phyloP scores from a whole-genome alignment of 2,888 invertebrate genomes.

The Helobdella robusta region DNA sequence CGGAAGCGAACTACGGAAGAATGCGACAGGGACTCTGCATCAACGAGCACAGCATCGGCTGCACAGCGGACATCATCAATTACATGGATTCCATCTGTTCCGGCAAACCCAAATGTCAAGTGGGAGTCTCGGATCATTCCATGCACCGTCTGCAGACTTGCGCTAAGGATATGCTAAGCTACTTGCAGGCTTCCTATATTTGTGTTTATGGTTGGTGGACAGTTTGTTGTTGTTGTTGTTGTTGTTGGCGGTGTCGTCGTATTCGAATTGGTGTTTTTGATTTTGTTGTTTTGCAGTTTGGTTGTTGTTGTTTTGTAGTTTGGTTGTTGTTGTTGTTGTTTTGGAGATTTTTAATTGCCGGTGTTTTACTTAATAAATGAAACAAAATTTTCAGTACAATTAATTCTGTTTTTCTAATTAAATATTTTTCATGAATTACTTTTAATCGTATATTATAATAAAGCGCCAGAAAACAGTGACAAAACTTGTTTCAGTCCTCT shows the following conservation, averaged over 20 bases:
- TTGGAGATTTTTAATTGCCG: background rate
- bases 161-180: slow-evolving; percentile 22
- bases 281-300: background rate
- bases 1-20: slow-evolving; percentile 23
- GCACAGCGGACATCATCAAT: slow-evolving; percentile 25
- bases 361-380: background rate
- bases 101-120: slow-evolving; percentile 21
- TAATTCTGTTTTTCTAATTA: too few species aligned
- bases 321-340: background rate
- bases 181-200: slow-evolving; percentile 24
- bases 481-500: too few species aligned
- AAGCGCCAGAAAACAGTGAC: too few species aligned
- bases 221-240: background rate
- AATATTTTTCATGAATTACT: too few species aligned
- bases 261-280: background rate
- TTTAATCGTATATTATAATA: too few species aligned
- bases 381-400: too few species aligned
- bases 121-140: slow-evolving; percentile 20
- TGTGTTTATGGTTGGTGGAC: slow-evolving; percentile 20
- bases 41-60: slow-evolving; percentile 21
- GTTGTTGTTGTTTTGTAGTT: background rate
- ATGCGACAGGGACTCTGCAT: slow-evolving; percentile 25
- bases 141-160: slow-evolving; percentile 24
- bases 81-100: slow-evolving; percentile 27
- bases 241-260: background rate